Evolutionary conservation across 2,797 vertebrate genomes (phyloP).

Genomic region (Borostomias antarcticus): DNA sequence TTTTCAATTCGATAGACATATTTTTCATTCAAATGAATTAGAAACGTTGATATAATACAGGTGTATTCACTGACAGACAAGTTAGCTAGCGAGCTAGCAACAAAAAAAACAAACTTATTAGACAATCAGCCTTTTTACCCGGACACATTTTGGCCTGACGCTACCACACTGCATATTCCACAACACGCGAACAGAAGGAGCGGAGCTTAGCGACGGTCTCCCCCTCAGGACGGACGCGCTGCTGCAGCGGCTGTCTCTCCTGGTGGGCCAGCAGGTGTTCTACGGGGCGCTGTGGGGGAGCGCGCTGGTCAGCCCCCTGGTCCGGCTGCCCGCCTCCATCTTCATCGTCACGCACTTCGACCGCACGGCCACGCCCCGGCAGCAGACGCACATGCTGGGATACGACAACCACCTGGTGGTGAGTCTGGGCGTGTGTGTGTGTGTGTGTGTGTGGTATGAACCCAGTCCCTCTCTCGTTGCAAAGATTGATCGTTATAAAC

Average conservation of each 20-base stretch:
- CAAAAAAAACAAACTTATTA: too few species aligned
- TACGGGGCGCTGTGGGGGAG: slow-evolving; percentile 92
- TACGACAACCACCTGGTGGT: slow-evolving; percentile 84
- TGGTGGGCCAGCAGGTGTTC: slow-evolving; percentile 90
- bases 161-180: too few species aligned
- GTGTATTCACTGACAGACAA: too few species aligned
- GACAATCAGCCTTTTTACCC: too few species aligned
- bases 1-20: too few species aligned
- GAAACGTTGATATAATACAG: too few species aligned
- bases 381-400: slow-evolving; percentile 90
- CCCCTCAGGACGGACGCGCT: slow-evolving; percentile 85
- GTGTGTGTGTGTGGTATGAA: background rate
- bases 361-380: slow-evolving; percentile 71
- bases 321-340: slow-evolving; percentile 90
- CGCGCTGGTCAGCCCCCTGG: slow-evolving; percentile 82
- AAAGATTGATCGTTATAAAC: too few species aligned
- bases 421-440: slow-evolving; percentile 51
- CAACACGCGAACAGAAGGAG: too few species aligned
- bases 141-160: too few species aligned
- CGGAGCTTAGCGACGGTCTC: too few species aligned
- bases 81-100: too few species aligned
- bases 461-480: background rate
- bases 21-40: too few species aligned
- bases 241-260: slow-evolving; percentile 85
- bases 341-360: slow-evolving; percentile 92